phyloP scores from a whole-genome alignment of 2,797 vertebrate species.

The Pelodytes ibericus region DNA sequence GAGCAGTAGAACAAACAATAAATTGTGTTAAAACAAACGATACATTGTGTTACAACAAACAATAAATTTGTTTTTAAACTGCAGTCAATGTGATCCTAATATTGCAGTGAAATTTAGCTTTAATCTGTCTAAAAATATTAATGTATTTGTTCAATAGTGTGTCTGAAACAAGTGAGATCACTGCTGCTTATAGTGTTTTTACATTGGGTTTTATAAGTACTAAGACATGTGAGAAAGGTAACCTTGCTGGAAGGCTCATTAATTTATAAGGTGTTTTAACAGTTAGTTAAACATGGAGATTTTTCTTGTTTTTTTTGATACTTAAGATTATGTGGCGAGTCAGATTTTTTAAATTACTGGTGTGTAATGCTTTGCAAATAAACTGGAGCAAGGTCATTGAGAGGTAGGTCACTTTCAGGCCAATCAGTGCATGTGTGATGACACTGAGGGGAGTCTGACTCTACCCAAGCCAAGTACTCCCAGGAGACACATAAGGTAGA shows the following conservation, averaged over 20 bases:
- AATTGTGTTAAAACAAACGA: too few relatives aligned
- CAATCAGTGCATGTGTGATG: neutral
- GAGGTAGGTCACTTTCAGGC: neutral
- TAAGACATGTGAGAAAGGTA: neutral
- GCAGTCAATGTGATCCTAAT: too few relatives aligned
- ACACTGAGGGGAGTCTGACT: neutral
- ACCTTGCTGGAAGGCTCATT: neutral
- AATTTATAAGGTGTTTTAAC: neutral
- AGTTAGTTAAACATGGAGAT: neutral
- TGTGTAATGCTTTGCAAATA: neutral
- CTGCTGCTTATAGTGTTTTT: neutral
- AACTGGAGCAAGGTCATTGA: neutral
- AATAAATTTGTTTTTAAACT: too few relatives aligned
- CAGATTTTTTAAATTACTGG: neutral
- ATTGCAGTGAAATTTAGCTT: too few relatives aligned
- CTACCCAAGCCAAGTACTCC: slow-evolving; percentile 6
- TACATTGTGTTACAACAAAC: too few relatives aligned
- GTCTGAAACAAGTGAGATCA: neutral
- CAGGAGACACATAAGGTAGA: too few relatives aligned
- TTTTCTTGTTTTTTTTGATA: neutral
- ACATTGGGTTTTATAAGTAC: neutral
- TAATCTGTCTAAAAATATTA: too few relatives aligned
- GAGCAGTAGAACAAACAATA: too few relatives aligned
- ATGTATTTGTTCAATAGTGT: too few relatives aligned
- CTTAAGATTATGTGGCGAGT: neutral